Base-by-base conservation (phyloP, 2,888 invertebrate species). In the Phymatocera aterrima region DNA sequence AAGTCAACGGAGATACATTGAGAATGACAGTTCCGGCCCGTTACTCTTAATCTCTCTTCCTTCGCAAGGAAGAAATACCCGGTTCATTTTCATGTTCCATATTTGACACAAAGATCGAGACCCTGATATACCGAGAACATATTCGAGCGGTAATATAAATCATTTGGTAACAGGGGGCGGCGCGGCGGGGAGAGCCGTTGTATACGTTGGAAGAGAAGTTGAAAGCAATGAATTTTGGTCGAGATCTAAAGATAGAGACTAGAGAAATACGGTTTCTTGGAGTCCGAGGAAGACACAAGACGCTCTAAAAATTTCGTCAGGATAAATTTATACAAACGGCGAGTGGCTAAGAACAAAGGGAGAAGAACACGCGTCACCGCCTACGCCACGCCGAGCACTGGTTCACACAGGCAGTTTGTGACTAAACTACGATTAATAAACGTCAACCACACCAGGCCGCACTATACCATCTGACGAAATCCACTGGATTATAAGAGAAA, bases 401-500 rank as follows among this genome's bases (percentile, higher is more conserved):
- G 46, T 46, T 43, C 43, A 24, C n/a, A n/a, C 43, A 68, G 68
- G 34, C 68, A 68, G 68, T 34, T 18, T 51, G 21, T 8, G 12
- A 21, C 31, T 57, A 72, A 15, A 34, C 31, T 48, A 51, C 72
- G 72, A 72, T 72, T 72, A 72, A 72, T 72, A 72, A 72, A 72
- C 72, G 72, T 72, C 72, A 21, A 40, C 51, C 48, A 72, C 34
- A 51, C 28, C 57, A 28, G 24, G n/a, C 57, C 40, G n/a, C n/a
- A n/a, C n/a, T n/a, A n/a, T n/a, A n/a, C n/a, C 60, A 28, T 64
- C 34, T 72, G 72, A 72, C 48, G 72, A 72, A 72, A 72, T 72
- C 72, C 51, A 51, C 18, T 48, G 51, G 72, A 72, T 72, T 72
- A 72, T 72, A 51, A 48, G 72, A 72, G 34, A 31, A 72, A 72